These are phyloP conservation scores for Chloroceryle amazona DNA, from an alignment of 2,797 vertebrate genomes.

Conservation along the genomic window DNA sequence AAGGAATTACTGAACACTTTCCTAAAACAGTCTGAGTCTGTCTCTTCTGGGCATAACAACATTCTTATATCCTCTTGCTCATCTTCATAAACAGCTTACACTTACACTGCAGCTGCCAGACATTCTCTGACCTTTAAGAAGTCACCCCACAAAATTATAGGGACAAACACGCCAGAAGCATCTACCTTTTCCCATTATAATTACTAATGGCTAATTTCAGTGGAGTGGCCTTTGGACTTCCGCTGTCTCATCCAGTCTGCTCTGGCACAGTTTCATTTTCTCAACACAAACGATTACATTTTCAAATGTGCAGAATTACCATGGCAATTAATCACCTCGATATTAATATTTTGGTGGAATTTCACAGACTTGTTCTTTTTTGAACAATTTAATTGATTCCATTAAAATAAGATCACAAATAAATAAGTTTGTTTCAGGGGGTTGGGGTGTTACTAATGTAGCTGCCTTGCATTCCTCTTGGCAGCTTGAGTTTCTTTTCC, in stretches of 20 bases:
- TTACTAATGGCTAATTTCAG: background rate
- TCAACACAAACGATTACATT: background rate
- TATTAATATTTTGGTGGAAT: constrained; percentile 65
- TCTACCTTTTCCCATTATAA: background rate
- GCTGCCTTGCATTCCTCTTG: background rate
- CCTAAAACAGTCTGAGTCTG: background rate
- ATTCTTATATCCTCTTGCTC: background rate
- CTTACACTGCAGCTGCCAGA: background rate
- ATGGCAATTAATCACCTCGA: constrained; percentile 27
- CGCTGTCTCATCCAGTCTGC: background rate
- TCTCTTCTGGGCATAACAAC: background rate
- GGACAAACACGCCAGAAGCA: background rate
- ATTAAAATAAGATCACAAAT: constrained; percentile 47
- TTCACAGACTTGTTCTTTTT: constrained; percentile 60
- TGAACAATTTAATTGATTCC: constrained; percentile 59
- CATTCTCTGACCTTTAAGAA: background rate
- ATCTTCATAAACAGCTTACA: background rate
- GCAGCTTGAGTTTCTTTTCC: background rate
- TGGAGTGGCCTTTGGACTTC: background rate
- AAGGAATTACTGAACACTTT: background rate
- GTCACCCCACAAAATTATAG: background rate
- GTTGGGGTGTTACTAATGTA: rapidly evolving
- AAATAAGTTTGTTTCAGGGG: background rate
- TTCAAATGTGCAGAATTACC: constrained; percentile 9
- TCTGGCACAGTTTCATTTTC: background rate